Conservation (phyloP, 2,888 invertebrate species). For the Laothoe populi region DNA sequence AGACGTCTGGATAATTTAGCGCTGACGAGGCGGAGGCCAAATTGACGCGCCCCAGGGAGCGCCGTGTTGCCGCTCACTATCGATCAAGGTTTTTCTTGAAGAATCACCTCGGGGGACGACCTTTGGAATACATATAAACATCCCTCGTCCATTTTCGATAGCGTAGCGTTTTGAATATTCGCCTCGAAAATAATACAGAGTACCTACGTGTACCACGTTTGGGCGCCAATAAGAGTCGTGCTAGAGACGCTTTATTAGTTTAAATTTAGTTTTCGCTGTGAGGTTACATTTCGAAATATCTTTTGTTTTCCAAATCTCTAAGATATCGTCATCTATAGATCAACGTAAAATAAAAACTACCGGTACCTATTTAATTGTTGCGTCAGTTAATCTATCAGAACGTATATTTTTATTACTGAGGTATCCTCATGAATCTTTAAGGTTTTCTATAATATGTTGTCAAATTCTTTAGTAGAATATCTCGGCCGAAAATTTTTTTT, state of each 20-base stretch:
- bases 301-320: no score
- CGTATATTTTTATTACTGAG: no score
- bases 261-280: background rate
- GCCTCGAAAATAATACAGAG: slow-evolving; percentile 48
- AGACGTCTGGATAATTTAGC: slow-evolving; percentile 83
- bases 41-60: slow-evolving; percentile 78
- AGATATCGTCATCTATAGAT: no score
- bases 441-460: no score
- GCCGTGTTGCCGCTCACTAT: slow-evolving; percentile 67
- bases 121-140: slow-evolving; percentile 65
- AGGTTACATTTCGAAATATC: background rate
- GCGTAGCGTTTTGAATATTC: slow-evolving; percentile 54
- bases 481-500: no score
- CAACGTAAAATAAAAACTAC: no score
- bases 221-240: slow-evolving; percentile 33
- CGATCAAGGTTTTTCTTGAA: slow-evolving; percentile 69
- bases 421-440: no score
- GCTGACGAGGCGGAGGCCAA: slow-evolving; percentile 80
- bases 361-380: no score
- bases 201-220: slow-evolving; percentile 53
- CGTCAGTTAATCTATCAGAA: no score
- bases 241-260: background rate
- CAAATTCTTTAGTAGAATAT: no score
- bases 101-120: slow-evolving; percentile 61
- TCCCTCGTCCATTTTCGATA: slow-evolving; percentile 60